These are phyloP conservation scores for Cetoscarus ocellatus DNA, from an alignment of 2,797 vertebrate species.

Conservation along the genomic window DNA sequence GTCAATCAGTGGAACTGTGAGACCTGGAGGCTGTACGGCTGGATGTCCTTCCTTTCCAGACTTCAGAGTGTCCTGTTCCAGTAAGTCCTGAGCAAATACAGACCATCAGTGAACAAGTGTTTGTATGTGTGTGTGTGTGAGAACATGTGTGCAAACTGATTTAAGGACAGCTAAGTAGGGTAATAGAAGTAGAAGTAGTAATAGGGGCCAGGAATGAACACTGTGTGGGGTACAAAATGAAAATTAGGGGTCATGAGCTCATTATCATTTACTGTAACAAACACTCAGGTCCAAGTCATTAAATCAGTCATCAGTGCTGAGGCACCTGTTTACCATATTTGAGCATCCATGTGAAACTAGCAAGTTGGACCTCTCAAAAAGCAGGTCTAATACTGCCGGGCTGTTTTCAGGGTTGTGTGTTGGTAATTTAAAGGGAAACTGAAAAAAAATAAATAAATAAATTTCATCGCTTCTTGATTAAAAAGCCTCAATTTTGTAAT, in stretches of 20 bases:
- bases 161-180: slow-evolving; percentile 15
- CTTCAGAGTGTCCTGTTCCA: slow-evolving; percentile 70
- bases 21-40: slow-evolving; percentile 70
- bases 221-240: slow-evolving; percentile 71
- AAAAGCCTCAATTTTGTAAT: too few species aligned
- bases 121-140: slow-evolving; percentile 10
- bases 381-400: background rate
- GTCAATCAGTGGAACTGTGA: slow-evolving; percentile 76
- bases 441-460: background rate
- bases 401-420: background rate
- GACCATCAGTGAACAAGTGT: slow-evolving; percentile 48
- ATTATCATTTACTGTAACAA: slow-evolving; percentile 76
- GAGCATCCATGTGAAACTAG: background rate
- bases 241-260: slow-evolving; percentile 71
- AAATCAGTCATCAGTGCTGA: slow-evolving; percentile 55
- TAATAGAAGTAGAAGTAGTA: slow-evolving; percentile 16
- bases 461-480: background rate
- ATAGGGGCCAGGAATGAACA: slow-evolving; percentile 46
- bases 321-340: slow-evolving; percentile 23
- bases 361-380: background rate
- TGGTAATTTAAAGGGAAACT: background rate
- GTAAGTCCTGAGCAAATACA: slow-evolving; percentile 78
- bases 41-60: slow-evolving; percentile 72
- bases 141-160: background rate
- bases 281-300: slow-evolving; percentile 63